phyloP scores from a whole-genome alignment of 2,888 invertebrate genomes.

The Ceraclea dissimilis region DNA sequence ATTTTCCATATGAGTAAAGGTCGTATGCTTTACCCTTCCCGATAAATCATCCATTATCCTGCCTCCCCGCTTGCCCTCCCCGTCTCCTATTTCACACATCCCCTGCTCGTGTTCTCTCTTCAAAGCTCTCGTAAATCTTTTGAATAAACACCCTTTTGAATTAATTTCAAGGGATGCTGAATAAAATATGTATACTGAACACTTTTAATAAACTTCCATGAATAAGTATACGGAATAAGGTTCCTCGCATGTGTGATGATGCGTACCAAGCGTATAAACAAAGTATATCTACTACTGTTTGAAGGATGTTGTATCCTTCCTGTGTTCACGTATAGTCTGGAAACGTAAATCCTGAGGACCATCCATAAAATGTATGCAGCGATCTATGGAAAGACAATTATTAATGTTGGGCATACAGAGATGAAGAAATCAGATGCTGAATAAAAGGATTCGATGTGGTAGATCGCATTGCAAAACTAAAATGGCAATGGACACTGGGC shows the following conservation, averaged over 20 bases:
- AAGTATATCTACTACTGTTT: no score
- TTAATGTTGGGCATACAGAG: no score
- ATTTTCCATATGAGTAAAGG: not conserved
- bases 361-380: no score
- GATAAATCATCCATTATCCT: not conserved
- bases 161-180: not conserved
- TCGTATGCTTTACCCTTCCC: not conserved
- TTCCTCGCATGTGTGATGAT: not conserved
- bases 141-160: constrained; percentile 1
- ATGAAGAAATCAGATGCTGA: no score
- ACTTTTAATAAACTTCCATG: not conserved
- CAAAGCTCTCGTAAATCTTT: constrained; percentile 2
- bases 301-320: no score
- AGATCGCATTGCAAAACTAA: no score
- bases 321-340: no score
- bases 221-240: not conserved
- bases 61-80: not conserved
- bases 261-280: no score
- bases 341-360: no score
- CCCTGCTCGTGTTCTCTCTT: not conserved
- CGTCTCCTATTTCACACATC: not conserved
- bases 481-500: no score
- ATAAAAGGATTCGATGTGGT: no score
- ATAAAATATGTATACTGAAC: not conserved
- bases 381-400: no score